Percentiles rank a stretch among this genome's conserved stretches.
Conservation (phyloP, 2,797 vertebrate genomes). For the Pelodytes ibericus region DNA sequence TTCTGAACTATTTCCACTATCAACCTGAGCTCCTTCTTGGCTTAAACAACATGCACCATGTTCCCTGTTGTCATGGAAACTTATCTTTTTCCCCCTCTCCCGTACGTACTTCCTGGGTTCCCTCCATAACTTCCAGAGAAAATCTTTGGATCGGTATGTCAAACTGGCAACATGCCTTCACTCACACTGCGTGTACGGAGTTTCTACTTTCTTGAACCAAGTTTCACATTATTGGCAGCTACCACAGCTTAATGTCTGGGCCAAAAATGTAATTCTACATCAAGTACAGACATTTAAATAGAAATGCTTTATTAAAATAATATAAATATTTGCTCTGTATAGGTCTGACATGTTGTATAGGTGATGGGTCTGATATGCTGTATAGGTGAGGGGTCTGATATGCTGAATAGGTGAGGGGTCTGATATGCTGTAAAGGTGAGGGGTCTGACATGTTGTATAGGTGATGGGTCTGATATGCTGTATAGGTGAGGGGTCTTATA, state of each 20-base stretch:
- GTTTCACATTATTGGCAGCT: not conserved
- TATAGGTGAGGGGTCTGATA: no score
- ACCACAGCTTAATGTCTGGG: not conserved
- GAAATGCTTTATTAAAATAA: no score
- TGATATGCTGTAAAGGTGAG: no score
- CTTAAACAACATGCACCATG: slow-evolving; percentile 65
- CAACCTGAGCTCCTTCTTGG: slow-evolving; percentile 61
- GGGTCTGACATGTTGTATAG: no score
- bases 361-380: no score
- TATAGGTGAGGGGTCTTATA: no score
- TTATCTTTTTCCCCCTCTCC: not conserved
- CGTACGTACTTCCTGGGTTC: not conserved
- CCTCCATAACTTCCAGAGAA: not conserved
- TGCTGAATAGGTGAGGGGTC: no score
- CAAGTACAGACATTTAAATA: no score
- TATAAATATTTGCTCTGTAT: no score
- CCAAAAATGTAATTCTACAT: no score
- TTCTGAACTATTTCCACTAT: slow-evolving; percentile 55
- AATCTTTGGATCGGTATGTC: not conserved
- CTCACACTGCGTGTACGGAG: not conserved
- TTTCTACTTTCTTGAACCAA: not conserved
- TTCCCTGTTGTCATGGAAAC: slow-evolving; percentile 72
- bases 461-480: no score
- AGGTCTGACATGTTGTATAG: no score
- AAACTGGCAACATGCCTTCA: not conserved